Percentiles rank a stretch among this genome's conserved stretches.
Conservation (phyloP, 2,888 invertebrate species). For the Clusia tigrina region DNA sequence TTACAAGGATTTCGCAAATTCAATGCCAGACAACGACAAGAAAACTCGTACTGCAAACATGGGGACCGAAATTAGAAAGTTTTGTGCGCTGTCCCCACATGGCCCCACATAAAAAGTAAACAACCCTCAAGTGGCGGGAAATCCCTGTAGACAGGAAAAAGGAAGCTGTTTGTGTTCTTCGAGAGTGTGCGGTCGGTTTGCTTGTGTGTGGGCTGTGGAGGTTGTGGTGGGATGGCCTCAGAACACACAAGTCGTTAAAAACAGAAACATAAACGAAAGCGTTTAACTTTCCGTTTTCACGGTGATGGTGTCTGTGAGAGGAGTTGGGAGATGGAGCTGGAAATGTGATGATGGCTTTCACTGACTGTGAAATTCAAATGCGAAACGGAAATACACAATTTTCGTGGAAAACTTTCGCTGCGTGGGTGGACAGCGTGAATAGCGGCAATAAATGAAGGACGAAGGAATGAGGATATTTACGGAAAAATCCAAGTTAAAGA, state of each 20-base stretch:
- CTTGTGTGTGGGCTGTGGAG: slow-evolving; percentile 1
- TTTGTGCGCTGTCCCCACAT: slow-evolving; percentile 36
- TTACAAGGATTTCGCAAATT: slow-evolving; percentile 16
- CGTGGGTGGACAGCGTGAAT: no score
- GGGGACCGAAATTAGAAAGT: slow-evolving; percentile 55
- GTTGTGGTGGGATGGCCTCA: no score
- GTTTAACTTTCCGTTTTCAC: slow-evolving; percentile 37
- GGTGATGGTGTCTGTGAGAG: no score
- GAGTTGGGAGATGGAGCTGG: no score
- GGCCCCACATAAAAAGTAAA: slow-evolving; percentile 13
- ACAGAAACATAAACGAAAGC: slow-evolving; percentile 46
- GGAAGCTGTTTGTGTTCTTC: slow-evolving; percentile 45
- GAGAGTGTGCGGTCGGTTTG: no score
- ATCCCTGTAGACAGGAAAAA: slow-evolving; percentile 59
- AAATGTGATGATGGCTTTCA: slow-evolving; percentile 57
- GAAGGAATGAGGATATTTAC: no score
- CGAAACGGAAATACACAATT: slow-evolving; percentile 47
- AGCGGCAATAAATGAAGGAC: no score
- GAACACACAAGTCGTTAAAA: slow-evolving; percentile 33
- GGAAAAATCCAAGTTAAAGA: no score
- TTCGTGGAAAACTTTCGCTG: no score
- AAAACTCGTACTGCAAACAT: slow-evolving; percentile 45
- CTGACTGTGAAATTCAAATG: slow-evolving; percentile 58
- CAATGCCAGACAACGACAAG: slow-evolving; percentile 13
- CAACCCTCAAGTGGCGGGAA: slow-evolving; percentile 48